phyloP scores from a whole-genome alignment of 1,140 invertebrate species.

The Drosophila neocordata region DNA sequence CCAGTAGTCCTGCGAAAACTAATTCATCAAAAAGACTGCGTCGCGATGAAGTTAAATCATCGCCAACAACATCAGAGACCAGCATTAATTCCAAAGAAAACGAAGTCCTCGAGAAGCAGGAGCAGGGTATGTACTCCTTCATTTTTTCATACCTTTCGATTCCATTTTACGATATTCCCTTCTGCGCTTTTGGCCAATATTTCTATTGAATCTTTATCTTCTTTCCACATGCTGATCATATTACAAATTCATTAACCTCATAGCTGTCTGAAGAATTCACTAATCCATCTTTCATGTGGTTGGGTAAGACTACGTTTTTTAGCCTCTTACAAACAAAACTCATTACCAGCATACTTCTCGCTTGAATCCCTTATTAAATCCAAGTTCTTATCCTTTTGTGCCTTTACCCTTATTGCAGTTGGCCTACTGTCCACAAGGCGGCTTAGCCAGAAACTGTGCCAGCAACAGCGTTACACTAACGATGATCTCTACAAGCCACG shows the following conservation, averaged over 20 bases:
- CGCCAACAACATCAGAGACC: conserved; percentile 69
- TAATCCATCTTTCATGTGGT: conserved; percentile 19
- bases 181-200: conserved; percentile 29
- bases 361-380: not conserved
- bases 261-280: conserved; percentile 33
- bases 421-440: conserved; percentile 39
- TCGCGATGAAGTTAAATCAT: conserved; percentile 46
- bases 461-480: conserved; percentile 86
- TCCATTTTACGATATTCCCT: not conserved
- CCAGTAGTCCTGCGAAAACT: conserved; percentile 48
- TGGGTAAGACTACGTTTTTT: conserved; percentile 42
- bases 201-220: conserved; percentile 45
- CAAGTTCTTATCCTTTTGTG: not conserved
- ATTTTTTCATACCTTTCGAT: not conserved
- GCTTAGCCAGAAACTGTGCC: conserved; percentile 63
- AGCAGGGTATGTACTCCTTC: conserved; percentile 50
- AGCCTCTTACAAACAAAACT: not conserved
- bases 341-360: not conserved
- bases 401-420: conserved; percentile 33
- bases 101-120: conserved; percentile 67
- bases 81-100: conserved; percentile 80
- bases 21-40: conserved; percentile 45
- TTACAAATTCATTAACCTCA: conserved; percentile 23
- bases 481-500: conserved; percentile 88
- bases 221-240: conserved; percentile 60